Evolutionary conservation across 2,888 invertebrate species (phyloP).

Genomic region (Pterostichus madidus): DNA sequence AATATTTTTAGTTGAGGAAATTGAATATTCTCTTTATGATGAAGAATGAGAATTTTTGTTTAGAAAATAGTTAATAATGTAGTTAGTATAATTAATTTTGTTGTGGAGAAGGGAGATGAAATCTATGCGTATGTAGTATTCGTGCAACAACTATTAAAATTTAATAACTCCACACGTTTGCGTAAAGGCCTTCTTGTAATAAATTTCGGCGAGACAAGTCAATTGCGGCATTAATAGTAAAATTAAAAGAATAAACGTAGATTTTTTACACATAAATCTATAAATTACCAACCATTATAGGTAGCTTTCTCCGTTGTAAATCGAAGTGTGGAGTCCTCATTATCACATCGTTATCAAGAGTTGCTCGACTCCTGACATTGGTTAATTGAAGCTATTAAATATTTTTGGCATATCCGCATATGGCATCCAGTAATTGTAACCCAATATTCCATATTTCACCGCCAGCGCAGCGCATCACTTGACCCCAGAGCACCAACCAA

Average conservation of each 20-base stretch:
- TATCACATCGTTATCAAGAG: conserved; percentile 31
- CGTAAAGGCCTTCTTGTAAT: conserved; percentile 28
- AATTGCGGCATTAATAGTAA: conserved; percentile 44
- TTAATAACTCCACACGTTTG: conserved; percentile 31
- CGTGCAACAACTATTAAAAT: conserved; percentile 36
- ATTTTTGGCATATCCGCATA: conserved; percentile 48
- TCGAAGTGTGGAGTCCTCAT: conserved; percentile 22
- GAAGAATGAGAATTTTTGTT: background rate
- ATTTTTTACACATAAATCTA: conserved; percentile 34
- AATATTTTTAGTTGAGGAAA: no score
- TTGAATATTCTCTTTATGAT: no score
- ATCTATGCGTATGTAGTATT: background rate
- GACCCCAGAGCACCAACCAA: conserved; percentile 30
- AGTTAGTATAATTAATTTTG: background rate
- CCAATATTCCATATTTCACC: conserved; percentile 48
- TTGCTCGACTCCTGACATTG: conserved; percentile 31
- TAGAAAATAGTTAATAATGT: background rate
- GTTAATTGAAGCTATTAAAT: conserved; percentile 45
- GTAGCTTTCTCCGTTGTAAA: conserved; percentile 38
- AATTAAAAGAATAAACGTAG: background rate
- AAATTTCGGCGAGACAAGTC: conserved; percentile 46
- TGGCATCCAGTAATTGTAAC: conserved; percentile 38
- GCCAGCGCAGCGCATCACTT: conserved; percentile 14
- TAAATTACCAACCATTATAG: conserved; percentile 39
- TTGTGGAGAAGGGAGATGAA: no score